Base-by-base conservation (phyloP, 2,797 vertebrate genomes). In the Eurystomus glaucurus region DNA sequence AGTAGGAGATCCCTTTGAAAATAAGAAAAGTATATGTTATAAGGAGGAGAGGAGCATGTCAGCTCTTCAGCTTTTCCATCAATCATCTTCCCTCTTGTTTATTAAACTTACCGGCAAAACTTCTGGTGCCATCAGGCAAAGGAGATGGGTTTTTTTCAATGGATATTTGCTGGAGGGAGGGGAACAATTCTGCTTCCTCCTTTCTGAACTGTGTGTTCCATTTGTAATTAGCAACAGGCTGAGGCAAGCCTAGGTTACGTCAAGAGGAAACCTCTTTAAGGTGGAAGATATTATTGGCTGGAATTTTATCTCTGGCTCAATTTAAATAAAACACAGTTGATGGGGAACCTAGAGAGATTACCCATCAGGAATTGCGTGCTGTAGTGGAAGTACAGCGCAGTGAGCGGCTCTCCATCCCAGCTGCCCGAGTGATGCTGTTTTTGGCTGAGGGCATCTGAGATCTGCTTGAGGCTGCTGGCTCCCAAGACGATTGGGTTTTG, bases 221-320 rank as follows among this genome's bases (percentile, higher is more conserved):
- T 93, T 88, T 83, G 96, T 98, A 98, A 98, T 98, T 97, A 96
- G 96, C 65, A 95, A 94, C 98, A 98, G 94, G 98, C 94, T 94
- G 86, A 71, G 94, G 95, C 98, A 98, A 96, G 98, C 92, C 97
- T 88, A 78, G 29, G 71, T 96, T 92, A 69, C 66, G 77, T 2
- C 0, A 85, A 95, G 84, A 90, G 92, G 88, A 96, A 93, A 74
- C 75, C 65, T 81, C 86, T 91, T 91, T 87, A 83, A 89, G 95
- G 90, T 95, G 58, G 61, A 94, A 96, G 75, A 93, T 80, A 70
- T 66, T 60, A 60, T 55, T 92, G 87, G 74, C 82, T 91, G 85
- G 84, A 88, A 64, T 92, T 82, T 95, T 89, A 84, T 93, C 72
- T 65, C 31, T 0, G 0, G 51, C 64, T 93, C 51, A 50, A 45